These are phyloP conservation scores for Lasioglossum oenotherae DNA, from an alignment of 2,888 invertebrate species.

Conservation along the genomic window DNA sequence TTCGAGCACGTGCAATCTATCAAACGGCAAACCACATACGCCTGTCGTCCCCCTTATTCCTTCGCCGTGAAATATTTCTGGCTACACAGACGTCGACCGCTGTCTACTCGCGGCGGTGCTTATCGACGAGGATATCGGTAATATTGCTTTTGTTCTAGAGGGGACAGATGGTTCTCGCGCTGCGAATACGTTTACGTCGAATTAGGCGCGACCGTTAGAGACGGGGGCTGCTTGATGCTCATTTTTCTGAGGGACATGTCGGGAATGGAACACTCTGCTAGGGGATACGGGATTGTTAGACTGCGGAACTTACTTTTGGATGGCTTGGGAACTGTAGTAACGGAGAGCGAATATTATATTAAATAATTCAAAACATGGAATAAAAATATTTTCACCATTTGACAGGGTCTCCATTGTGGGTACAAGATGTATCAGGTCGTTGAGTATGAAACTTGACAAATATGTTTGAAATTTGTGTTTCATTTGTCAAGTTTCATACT, in stretches of 20 bases:
- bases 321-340: too few species aligned
- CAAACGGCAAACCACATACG: constrained; percentile 30
- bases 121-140: not conserved
- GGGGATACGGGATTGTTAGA: too few species aligned
- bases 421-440: too few species aligned
- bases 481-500: too few species aligned
- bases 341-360: too few species aligned
- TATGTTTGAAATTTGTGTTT: too few species aligned
- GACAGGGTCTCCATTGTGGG: too few species aligned
- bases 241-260: not conserved
- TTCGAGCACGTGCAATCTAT: constrained; percentile 43
- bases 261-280: not conserved
- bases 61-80: constrained; percentile 24
- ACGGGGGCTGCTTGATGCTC: not conserved
- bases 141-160: constrained; percentile 17
- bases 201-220: not conserved
- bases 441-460: too few species aligned
- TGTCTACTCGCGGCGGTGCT: not conserved
- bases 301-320: too few species aligned
- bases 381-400: too few species aligned
- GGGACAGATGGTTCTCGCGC: not conserved
- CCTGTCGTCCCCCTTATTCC: constrained; percentile 16
- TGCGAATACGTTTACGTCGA: not conserved
- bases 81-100: not conserved
- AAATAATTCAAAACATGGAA: too few species aligned